A percentile compares a stretch with the other conserved stretches of the same genome.
Evolutionary conservation across 2,888 invertebrate species (phyloP).

Genomic region (Monopis laevigella): DNA sequence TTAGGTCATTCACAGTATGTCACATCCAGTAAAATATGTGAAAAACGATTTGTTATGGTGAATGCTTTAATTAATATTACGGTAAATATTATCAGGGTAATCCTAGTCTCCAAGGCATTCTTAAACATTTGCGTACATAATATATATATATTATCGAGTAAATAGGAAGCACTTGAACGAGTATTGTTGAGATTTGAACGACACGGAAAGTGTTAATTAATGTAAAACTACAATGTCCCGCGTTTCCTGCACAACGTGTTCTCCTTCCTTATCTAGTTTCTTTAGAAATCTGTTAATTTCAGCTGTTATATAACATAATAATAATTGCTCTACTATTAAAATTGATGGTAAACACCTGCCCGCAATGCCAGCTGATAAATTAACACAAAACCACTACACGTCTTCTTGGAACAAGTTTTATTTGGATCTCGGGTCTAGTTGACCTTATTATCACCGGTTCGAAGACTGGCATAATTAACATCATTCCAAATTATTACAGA

Average conservation of each 20-base stretch:
- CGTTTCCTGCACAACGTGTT: constrained; percentile 4
- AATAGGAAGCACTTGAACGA: constrained; percentile 2
- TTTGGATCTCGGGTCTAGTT: constrained; percentile 29
- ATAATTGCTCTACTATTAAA: constrained; percentile 3
- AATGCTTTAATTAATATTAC: neutral
- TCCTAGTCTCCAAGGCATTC: neutral
- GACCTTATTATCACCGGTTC: constrained; percentile 41
- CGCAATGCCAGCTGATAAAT: constrained; percentile 20
- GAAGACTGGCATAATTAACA: no score
- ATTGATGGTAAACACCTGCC: constrained; percentile 1
- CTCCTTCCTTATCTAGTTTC: constrained; percentile 1
- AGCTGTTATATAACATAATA: constrained; percentile 4
- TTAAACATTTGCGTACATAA: neutral
- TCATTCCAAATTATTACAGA: no score
- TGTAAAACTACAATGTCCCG: neutral
- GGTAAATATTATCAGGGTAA: no score
- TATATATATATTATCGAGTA: constrained; percentile 3
- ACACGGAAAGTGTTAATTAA: constrained; percentile 4
- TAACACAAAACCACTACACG: constrained; percentile 25
- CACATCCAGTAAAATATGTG: neutral
- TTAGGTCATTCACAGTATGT: constrained; percentile 1
- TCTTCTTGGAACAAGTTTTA: constrained; percentile 31
- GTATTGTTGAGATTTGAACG: constrained; percentile 3
- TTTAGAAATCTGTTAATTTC: neutral
- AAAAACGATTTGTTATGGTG: neutral